Conservation (phyloP, 2,797 vertebrate species). For the Parauchenoglanis punctatus region DNA sequence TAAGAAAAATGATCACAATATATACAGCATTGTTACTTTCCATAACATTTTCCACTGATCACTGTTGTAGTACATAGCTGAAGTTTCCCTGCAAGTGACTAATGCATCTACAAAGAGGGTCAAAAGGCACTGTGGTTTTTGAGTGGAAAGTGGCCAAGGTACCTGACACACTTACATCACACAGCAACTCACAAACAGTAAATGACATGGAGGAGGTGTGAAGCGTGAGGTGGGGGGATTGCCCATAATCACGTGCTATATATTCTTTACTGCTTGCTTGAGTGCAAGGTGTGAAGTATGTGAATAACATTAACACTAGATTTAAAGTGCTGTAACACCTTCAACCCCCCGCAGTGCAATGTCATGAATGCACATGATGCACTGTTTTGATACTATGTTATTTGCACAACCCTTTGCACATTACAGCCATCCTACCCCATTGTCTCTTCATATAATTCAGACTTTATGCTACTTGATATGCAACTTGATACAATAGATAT, state of each 20-base stretch:
- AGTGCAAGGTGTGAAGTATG: not conserved
- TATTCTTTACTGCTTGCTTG: not conserved
- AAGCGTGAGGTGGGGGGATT: not conserved
- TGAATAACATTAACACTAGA: constrained; percentile 8
- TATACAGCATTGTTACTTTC: not conserved
- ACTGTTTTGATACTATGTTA: not conserved
- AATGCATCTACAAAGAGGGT: not conserved
- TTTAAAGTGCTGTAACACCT: not conserved
- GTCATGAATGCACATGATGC: not conserved
- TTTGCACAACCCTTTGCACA: not conserved
- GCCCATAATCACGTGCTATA: not conserved
- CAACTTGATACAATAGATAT: not conserved
- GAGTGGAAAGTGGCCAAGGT: constrained; percentile 10
- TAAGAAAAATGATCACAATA: not conserved
- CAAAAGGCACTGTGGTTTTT: constrained; percentile 9
- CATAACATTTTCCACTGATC: not conserved
- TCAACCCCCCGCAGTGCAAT: too few relatives aligned
- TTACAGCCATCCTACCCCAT: not conserved
- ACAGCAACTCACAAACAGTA: not conserved
- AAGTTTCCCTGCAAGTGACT: constrained; percentile 23
- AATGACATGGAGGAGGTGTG: not conserved
- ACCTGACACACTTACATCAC: not conserved
- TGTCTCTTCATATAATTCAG: not conserved
- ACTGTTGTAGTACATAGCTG: not conserved
- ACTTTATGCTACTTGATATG: not conserved